phyloP scores from a whole-genome alignment of 2,113 vertebrate genomes.

The Strix uralensis region DNA sequence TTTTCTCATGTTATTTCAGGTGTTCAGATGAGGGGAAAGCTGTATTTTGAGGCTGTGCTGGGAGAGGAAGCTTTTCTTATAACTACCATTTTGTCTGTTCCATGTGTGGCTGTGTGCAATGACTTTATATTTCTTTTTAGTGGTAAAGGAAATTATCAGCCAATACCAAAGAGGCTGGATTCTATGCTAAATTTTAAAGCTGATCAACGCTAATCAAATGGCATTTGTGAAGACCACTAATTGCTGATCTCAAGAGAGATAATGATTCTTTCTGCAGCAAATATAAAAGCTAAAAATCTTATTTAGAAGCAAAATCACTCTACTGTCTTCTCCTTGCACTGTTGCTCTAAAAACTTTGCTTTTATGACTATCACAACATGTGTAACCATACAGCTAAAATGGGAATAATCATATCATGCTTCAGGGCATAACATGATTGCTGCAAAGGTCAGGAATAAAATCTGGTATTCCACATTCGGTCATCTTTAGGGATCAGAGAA shows the following conservation, averaged over 20 bases:
- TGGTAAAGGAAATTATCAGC: neutral
- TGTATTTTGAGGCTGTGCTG: neutral
- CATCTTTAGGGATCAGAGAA: neutral
- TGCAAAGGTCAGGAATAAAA: conserved; percentile 46
- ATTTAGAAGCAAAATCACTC: neutral
- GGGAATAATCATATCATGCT: conserved; percentile 30
- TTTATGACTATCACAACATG: conserved; percentile 23
- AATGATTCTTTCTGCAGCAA: neutral
- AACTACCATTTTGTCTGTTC: neutral
- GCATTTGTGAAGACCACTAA: neutral
- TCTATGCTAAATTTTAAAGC: neutral
- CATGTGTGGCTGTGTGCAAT: neutral
- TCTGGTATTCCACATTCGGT: neutral
- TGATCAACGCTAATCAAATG: neutral
- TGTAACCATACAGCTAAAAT: conserved; percentile 5
- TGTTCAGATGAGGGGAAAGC: neutral
- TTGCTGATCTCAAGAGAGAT: neutral
- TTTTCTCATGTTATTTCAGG: neutral
- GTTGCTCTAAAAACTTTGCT: neutral
- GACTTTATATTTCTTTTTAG: neutral
- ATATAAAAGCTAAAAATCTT: neutral
- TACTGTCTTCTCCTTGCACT: neutral
- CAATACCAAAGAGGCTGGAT: neutral
- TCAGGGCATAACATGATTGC: conserved; percentile 5
- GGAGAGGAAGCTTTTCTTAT: neutral